Base-by-base conservation (phyloP, 2,797 vertebrate species). In the Caiman crocodilus region DNA sequence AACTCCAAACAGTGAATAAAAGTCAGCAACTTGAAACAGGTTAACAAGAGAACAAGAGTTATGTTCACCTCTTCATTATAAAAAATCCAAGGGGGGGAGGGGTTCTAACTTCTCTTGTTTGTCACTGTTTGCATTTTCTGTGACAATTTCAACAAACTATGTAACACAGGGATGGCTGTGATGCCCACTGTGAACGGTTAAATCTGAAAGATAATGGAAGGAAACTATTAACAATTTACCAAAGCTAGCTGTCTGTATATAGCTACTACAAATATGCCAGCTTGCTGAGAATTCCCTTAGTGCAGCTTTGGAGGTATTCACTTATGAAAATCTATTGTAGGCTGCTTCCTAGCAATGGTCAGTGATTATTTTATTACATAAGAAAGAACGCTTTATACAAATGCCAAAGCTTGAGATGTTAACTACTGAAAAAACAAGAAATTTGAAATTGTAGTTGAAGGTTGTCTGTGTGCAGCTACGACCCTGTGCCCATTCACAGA, bases 1-100 rank as follows among this genome's bases (percentile, higher is more conserved):
- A 96, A 93, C 73, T 87, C 89, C 67, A 85, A 94, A 74, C 64
- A 87, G 16, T 3, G 8, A 89, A 67, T 35, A 85, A 82, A 87
- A 57, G 60, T 79, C 59, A 88, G 0, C 88, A 88, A 83, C 11
- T 64, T 80, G 78, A 94, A 94, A 87, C 42, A 90, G 76, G 71
- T 84, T 92, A 93, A 94, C 55, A 85, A 32, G 30, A 1, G 1
- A 91, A 25, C 77, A 79, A 60, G 60, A 91, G 14, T 80, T 63
- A 81, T 23, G 25, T 21, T 75, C 3, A 55, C 20, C 17, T 1
- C 59, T 88, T 88, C n/a, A 42, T 77, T 69, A 92, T 23, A 58
- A 79, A 23, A 63, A 90, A 87, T 3, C 42, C 42, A 9, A 50
- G 11, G 42, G 42, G 42, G 42, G 42, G 10, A 50, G 9, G 42